Evolutionary conservation across 1,140 invertebrate genomes (phyloP).

Genomic region (Tetranychus urticae): DNA sequence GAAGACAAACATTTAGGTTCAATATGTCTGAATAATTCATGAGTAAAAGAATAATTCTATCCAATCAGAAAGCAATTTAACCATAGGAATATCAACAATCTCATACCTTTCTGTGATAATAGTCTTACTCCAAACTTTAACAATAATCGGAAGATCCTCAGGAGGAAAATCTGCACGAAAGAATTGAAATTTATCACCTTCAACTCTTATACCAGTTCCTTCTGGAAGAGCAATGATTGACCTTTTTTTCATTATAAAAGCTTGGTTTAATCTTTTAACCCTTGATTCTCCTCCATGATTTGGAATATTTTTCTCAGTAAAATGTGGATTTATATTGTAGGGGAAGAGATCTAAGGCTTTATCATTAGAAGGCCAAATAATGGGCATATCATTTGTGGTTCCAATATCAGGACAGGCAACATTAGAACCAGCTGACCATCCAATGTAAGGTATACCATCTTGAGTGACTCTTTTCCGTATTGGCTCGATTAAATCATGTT

Average conservation of each 20-base stretch:
- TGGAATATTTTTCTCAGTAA: constrained; percentile 28
- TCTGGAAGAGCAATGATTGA: constrained; percentile 5
- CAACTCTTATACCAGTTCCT: constrained; percentile 6
- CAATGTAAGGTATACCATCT: constrained; percentile 45
- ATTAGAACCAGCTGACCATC: constrained; percentile 57
- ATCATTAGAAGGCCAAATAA: constrained; percentile 48
- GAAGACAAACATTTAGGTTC: too few species aligned
- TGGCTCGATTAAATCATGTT: constrained; percentile 34
- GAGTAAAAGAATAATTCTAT: too few species aligned
- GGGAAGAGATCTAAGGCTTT: constrained; percentile 43
- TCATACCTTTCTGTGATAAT: background rate
- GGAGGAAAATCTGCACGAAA: background rate
- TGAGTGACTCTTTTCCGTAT: constrained; percentile 29
- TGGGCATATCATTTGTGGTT: constrained; percentile 67
- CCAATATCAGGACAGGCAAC: constrained; percentile 48
- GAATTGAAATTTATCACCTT: background rate
- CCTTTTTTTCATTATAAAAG: constrained; percentile 1
- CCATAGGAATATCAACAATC: background rate
- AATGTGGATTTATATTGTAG: constrained; percentile 68
- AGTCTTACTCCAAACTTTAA: background rate
- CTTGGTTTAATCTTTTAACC: constrained; percentile 4
- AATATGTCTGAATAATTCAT: too few species aligned
- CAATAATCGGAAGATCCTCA: background rate
- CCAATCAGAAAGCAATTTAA: too few species aligned
- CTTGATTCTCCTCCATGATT: constrained; percentile 2